A percentile compares a stretch with the other conserved stretches of the same genome.
Conservation (phyloP, 2,888 invertebrate species). For the Agrochola litura region DNA sequence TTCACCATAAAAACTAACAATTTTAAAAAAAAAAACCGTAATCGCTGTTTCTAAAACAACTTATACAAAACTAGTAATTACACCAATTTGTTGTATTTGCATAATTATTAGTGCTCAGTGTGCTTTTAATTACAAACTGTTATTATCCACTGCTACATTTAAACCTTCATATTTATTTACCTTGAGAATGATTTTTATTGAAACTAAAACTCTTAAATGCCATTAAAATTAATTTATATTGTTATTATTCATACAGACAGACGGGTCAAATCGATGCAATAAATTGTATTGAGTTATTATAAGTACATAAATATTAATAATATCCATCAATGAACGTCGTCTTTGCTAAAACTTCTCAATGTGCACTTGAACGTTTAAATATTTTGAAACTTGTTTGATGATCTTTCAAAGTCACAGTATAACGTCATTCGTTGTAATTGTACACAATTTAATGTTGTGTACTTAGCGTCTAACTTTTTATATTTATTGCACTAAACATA, state of each 20-base stretch:
- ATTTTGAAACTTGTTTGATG: constrained; percentile 45
- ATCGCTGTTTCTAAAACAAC: constrained; percentile 41
- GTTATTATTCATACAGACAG: constrained; percentile 58
- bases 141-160: constrained; percentile 57
- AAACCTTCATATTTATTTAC: constrained; percentile 61
- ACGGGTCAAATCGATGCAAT: constrained; percentile 53
- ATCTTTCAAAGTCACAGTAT: constrained; percentile 42
- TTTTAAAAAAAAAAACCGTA: constrained; percentile 40
- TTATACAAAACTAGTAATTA: constrained; percentile 57
- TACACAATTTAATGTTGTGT: constrained; percentile 25
- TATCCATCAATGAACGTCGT: constrained; percentile 38
- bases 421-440: constrained; percentile 40
- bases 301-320: constrained; percentile 51
- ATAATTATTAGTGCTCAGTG: constrained; percentile 63
- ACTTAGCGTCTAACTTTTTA: background rate
- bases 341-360: constrained; percentile 35
- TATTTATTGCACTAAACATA: background rate
- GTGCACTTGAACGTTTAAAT: constrained; percentile 16
- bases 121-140: constrained; percentile 53
- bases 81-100: constrained; percentile 64
- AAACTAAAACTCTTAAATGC: constrained; percentile 42
- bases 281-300: constrained; percentile 47
- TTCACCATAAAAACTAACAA: constrained; percentile 40
- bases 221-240: constrained; percentile 63
- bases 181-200: constrained; percentile 54